These are phyloP conservation scores for Sarcophaga bullata DNA, from an alignment of 1,140 invertebrate genomes.

Conservation along the genomic window DNA sequence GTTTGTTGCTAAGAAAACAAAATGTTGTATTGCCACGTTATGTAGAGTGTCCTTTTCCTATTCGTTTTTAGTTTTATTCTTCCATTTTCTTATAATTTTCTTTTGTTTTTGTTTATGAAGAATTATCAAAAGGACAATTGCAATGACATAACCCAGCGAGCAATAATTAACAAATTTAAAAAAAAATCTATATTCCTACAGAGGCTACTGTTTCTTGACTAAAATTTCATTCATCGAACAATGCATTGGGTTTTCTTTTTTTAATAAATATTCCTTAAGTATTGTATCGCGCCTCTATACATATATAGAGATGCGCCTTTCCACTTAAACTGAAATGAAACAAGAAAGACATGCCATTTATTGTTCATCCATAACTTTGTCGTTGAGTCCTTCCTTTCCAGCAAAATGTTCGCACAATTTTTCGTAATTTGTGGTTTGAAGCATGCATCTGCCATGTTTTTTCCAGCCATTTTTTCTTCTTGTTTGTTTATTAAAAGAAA, in stretches of 20 bases:
- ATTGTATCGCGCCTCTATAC: too few relatives aligned
- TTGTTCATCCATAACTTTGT: background rate
- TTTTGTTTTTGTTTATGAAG: background rate
- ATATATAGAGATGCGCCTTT: background rate
- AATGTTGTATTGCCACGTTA: slow-evolving; percentile 19
- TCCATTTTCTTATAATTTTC: background rate
- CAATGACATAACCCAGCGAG: background rate
- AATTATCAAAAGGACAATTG: background rate
- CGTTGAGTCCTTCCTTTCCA: background rate
- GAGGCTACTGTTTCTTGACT: too few relatives aligned
- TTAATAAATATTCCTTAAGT: background rate
- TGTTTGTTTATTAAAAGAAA: background rate
- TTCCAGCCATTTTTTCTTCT: background rate
- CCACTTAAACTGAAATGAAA: background rate
- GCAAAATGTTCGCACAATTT: background rate
- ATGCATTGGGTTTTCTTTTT: too few relatives aligned
- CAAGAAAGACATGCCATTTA: background rate
- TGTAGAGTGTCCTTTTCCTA: background rate
- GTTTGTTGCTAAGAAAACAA: background rate
- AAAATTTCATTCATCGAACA: too few relatives aligned
- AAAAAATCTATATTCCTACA: too few relatives aligned
- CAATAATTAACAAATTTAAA: too few relatives aligned
- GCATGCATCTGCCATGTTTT: slow-evolving; percentile 7
- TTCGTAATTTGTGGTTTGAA: slow-evolving; percentile 26
- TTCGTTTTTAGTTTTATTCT: background rate